Percentiles rank a stretch among this genome's conserved stretches.
These are phyloP conservation scores for Acestrorhynchus altus DNA, from an alignment of 2,797 vertebrate genomes.

Conservation along the genomic window DNA sequence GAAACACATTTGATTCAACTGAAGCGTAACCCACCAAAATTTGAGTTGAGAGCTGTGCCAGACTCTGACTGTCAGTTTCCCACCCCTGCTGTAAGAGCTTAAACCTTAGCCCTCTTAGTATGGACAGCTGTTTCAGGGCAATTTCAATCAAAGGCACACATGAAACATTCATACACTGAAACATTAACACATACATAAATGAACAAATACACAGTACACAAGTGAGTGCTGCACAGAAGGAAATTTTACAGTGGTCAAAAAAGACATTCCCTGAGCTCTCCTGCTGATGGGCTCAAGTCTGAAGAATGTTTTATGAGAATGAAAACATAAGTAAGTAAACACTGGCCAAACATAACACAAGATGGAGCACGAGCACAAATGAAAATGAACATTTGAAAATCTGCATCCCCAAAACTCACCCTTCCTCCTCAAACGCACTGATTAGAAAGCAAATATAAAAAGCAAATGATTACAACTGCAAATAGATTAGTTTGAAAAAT, in stretches of 20 bases:
- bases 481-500: slow-evolving; percentile 1
- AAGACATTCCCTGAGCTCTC: background rate
- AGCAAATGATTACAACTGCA: slow-evolving; percentile 38
- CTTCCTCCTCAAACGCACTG: slow-evolving; percentile 93
- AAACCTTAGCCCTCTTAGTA: background rate
- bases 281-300: slow-evolving; percentile 10
- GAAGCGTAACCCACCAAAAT: too few relatives aligned
- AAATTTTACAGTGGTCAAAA: background rate
- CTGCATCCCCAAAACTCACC: slow-evolving; percentile 81
- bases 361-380: slow-evolving; percentile 34
- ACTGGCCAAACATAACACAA: slow-evolving; percentile 23
- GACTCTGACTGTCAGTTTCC: too few relatives aligned
- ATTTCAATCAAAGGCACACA: slow-evolving; percentile 4
- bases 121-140: background rate
- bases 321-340: background rate
- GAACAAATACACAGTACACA: background rate
- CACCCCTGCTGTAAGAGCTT: background rate
- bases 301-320: slow-evolving; percentile 19
- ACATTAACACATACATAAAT: slow-evolving; percentile 9
- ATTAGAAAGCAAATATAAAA: slow-evolving; percentile 58
- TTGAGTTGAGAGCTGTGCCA: too few relatives aligned
- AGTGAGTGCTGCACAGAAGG: slow-evolving; percentile 7
- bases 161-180: slow-evolving; percentile 24
- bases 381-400: slow-evolving; percentile 20
- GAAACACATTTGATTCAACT: too few relatives aligned